phyloP scores from a whole-genome alignment of 2,888 invertebrate genomes.

The Caenorhabditis sp. region DNA sequence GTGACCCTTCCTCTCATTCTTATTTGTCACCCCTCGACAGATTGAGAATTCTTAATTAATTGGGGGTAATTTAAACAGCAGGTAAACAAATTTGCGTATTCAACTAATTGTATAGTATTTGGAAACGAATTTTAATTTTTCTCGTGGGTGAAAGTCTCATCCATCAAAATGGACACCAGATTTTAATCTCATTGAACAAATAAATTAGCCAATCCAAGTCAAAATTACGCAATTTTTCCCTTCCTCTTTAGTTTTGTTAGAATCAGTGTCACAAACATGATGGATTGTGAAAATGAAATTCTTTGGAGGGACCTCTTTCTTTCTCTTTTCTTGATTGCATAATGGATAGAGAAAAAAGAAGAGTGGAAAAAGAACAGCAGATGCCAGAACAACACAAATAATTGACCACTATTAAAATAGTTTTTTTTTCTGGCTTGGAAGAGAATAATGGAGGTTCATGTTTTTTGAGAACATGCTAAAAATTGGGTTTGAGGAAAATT shows the following conservation, averaged over 20 bases:
- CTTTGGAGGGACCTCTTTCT: not conserved
- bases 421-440: too few species aligned
- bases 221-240: constrained; percentile 4
- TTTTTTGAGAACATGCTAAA: too few species aligned
- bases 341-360: constrained; percentile 1
- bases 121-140: not conserved
- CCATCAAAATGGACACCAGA: not conserved
- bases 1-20: not conserved
- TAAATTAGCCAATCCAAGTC: not conserved
- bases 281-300: not conserved
- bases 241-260: not conserved
- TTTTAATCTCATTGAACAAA: not conserved
- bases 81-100: not conserved
- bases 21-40: not conserved
- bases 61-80: not conserved
- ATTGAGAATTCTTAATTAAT: not conserved
- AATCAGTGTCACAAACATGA: constrained; percentile 1
- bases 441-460: not conserved
- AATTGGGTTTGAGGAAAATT: too few species aligned
- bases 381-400: constrained; percentile 1
- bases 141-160: not conserved
- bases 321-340: constrained; percentile 24
- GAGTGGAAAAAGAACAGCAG: not conserved
- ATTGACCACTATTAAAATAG: not conserved
- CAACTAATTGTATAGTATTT: not conserved